Evolutionary conservation across 2,888 invertebrate genomes (phyloP), one percentile per base, ranked within the genome.

Genomic region (Celastrina argiolus): DNA sequence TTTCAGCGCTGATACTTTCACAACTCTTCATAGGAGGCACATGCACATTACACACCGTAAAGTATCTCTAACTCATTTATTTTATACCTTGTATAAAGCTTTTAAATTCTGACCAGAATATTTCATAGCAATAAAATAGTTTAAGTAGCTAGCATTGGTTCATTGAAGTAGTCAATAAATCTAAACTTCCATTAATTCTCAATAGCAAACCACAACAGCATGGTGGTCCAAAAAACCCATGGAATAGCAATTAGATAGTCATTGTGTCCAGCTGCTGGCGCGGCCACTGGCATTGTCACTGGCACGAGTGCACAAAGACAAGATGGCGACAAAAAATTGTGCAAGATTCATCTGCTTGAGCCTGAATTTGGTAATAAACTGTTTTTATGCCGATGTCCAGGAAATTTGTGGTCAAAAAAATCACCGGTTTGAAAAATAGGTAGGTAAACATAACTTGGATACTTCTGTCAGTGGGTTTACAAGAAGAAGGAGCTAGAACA

Each of bases 191-290:
- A 61, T 61, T 61, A 59, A 31, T 18, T 34, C 34, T 18, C 61
- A 39, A 39, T 39, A 36, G 18, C 59, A 58, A n/a, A 59, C 34
- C 31, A 34, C 59, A 59, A 51, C 61, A 14, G 14, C 22, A 5
- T 6, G 61, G 61, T 61, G 61, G 61, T 61, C 61, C 36, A 59
- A 59, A 59, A 58, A 59, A 31, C 59, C 1, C 59, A 59, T 7
- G 61, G 36, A 39, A 36, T 61, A 34, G 59, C 59, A 61, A 61
- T 61, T 61, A 61, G 61, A 58, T 36, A 22, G 18, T 61, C 61
- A 22, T 61, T 61, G 61, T 61, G 59, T 31, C 61, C 61, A 61
- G 61, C 34, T 61, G 61, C 36, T 28, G 34, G 34, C 18, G 22
- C 22, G 18, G 39, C 36, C 34, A 61, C 22, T 61, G 61, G 61